Percentiles rank a stretch among this genome's conserved stretches.
These are phyloP conservation scores for Sapayoa aenigma DNA, from an alignment of 2,113 vertebrate genomes.

Conservation along the genomic window DNA sequence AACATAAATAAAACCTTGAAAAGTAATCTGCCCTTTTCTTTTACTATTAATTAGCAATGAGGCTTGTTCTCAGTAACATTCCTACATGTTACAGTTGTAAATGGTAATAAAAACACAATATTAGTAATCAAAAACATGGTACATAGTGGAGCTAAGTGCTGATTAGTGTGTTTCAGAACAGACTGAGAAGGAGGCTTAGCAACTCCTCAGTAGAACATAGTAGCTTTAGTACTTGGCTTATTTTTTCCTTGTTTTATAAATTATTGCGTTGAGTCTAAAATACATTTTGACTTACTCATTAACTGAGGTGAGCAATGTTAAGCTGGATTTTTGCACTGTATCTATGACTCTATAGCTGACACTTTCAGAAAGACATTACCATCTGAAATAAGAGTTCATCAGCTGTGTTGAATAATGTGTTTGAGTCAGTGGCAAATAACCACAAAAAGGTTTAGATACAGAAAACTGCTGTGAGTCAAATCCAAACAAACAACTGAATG, in stretches of 20 bases:
- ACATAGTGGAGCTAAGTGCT: neutral
- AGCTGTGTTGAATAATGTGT: neutral
- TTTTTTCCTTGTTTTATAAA: neutral
- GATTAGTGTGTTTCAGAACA: neutral
- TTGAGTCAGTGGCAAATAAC: neutral
- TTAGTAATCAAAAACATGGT: neutral
- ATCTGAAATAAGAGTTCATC: neutral
- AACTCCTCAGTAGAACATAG: neutral
- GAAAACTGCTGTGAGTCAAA: neutral
- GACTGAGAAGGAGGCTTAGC: neutral
- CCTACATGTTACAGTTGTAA: slow-evolving; percentile 3
- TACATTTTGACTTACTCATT: neutral
- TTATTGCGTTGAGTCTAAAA: neutral
- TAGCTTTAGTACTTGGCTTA: neutral
- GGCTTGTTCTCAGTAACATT: neutral
- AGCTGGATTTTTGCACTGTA: fast-evolving
- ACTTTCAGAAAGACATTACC: neutral
- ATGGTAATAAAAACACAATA: neutral
- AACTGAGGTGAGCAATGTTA: neutral
- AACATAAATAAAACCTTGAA: slow-evolving; percentile 40
- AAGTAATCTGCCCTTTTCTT: slow-evolving; percentile 31
- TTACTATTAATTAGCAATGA: neutral
- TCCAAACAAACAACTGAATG: neutral
- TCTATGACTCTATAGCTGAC: neutral
- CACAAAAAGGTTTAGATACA: neutral